Percentiles rank a stretch among this genome's conserved stretches.
Evolutionary conservation across 2,797 vertebrate species (phyloP).

Genomic region (Aplochiton taeniatus): DNA sequence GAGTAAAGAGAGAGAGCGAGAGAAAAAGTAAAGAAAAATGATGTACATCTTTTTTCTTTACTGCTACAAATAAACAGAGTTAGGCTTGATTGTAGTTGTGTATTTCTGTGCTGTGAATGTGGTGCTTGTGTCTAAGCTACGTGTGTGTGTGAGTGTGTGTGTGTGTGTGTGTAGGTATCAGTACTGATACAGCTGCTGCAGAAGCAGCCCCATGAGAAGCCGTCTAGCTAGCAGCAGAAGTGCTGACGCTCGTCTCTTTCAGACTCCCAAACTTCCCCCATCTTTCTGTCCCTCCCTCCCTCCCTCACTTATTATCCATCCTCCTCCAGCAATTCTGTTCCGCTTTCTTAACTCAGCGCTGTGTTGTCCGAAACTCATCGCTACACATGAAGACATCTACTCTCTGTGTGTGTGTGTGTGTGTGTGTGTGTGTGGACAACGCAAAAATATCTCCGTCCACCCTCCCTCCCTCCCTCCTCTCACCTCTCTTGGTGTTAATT

Average conservation of each 20-base stretch:
- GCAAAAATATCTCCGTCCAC: neutral
- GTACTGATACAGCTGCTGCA: neutral
- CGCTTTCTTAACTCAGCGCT: slow-evolving; percentile 10
- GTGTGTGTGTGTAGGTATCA: too few species aligned
- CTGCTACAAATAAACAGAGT: too few species aligned
- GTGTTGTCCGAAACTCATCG: neutral
- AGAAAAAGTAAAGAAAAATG: too few species aligned
- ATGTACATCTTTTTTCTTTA: too few species aligned
- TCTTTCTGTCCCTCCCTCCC: neutral
- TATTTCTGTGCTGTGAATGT: too few species aligned
- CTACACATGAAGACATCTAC: neutral
- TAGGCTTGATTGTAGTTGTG: too few species aligned
- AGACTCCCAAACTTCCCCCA: slow-evolving; percentile 14
- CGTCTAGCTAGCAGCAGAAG: slow-evolving; percentile 16
- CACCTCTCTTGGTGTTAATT: slow-evolving; percentile 22
- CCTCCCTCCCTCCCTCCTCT: neutral
- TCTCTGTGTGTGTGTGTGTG: slow-evolving; percentile 2
- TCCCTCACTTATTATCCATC: neutral
- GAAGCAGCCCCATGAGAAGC: slow-evolving; percentile 15
- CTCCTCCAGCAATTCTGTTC: slow-evolving; percentile 1
- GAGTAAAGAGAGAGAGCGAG: too few species aligned
- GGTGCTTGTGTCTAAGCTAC: too few species aligned
- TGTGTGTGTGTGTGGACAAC: neutral
- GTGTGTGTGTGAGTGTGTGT: too few species aligned
- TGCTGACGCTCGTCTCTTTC: slow-evolving; percentile 19